Conservation (phyloP, 2,797 vertebrate genomes). For the Gymnoscopelus microlampas region DNA sequence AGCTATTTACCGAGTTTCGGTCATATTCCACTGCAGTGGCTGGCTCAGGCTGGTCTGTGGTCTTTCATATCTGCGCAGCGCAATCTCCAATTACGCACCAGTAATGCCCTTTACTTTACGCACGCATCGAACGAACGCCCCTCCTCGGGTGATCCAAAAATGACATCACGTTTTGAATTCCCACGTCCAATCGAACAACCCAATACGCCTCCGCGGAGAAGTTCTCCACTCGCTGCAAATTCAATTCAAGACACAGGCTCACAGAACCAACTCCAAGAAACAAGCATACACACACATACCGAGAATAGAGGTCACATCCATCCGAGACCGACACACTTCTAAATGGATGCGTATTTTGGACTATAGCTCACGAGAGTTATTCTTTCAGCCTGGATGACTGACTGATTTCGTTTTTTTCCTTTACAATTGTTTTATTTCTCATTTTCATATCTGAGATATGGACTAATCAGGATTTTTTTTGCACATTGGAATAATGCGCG, state of each 20-base stretch:
- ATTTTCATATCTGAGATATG: conserved; percentile 44
- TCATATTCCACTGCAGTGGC: too few species aligned
- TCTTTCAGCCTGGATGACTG: conserved; percentile 14
- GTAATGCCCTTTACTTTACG: conserved; percentile 67
- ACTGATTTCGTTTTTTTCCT: conserved; percentile 4
- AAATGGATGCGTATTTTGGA: conserved; percentile 42
- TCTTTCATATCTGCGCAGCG: conserved; percentile 17
- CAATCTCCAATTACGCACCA: conserved; percentile 64
- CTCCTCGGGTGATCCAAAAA: conserved; percentile 71
- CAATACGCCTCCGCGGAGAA: conserved; percentile 47
- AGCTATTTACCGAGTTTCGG: too few species aligned
- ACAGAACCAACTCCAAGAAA: conserved; percentile 39
- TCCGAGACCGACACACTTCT: conserved; percentile 47
- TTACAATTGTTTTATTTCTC: not conserved
- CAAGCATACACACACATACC: conserved; percentile 4
- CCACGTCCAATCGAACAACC: conserved; percentile 78
- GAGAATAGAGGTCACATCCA: conserved; percentile 10
- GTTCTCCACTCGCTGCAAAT: conserved; percentile 43
- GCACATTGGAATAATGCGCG: conserved; percentile 63
- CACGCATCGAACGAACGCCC: conserved; percentile 62
- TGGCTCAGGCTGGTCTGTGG: too few species aligned
- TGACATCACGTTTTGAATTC: conserved; percentile 86
- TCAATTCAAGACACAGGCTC: conserved; percentile 50
- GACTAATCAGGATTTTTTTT: conserved; percentile 49
- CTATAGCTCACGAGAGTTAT: conserved; percentile 44